Percentiles rank a stretch among this genome's conserved stretches.
Conservation (phyloP, 2,113 vertebrate species). For the Columba livia region DNA sequence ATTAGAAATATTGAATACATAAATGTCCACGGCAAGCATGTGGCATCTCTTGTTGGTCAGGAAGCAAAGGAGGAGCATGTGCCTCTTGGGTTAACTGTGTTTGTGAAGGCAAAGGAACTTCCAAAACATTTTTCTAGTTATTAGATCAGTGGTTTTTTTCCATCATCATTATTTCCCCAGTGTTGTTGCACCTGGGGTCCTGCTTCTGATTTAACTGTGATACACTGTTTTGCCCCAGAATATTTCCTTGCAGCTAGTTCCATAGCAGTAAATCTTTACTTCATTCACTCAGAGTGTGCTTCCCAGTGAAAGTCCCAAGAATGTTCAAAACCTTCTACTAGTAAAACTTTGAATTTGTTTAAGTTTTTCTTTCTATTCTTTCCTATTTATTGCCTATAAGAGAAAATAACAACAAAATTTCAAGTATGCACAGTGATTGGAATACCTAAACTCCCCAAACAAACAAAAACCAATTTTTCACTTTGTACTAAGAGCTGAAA, state of each 20-base stretch:
- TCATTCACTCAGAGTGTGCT: background rate
- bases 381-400: background rate
- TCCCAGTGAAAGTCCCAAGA: background rate
- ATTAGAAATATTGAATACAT: background rate
- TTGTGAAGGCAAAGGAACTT: background rate
- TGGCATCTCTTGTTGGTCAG: background rate
- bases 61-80: background rate
- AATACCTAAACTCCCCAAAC: background rate
- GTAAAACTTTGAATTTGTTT: background rate
- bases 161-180: background rate
- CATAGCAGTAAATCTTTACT: background rate
- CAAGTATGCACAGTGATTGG: background rate
- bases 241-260: background rate
- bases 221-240: background rate
- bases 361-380: background rate
- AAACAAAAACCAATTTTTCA: background rate
- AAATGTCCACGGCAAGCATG: background rate
- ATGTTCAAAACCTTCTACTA: background rate
- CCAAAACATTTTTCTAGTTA: background rate
- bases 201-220: background rate
- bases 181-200: background rate
- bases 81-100: background rate
- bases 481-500: background rate
- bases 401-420: background rate
- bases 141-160: background rate